phyloP scores from a whole-genome alignment of 1,140 invertebrate species.

The Bombus picipes region DNA sequence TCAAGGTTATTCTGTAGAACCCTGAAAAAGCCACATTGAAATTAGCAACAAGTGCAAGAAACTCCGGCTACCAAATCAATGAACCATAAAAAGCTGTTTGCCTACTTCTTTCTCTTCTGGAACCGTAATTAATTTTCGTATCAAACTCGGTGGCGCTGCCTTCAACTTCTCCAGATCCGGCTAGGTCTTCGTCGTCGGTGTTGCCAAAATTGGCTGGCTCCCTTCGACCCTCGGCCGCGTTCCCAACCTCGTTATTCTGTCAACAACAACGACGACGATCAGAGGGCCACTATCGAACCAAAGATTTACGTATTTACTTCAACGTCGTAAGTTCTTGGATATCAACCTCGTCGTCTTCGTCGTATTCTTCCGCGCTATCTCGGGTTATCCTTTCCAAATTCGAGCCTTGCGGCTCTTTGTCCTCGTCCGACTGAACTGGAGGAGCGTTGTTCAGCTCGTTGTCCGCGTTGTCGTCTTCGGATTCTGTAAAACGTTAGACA shows the following conservation, averaged over 20 bases:
- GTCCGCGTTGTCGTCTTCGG: neutral
- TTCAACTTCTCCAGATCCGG: conserved; percentile 72
- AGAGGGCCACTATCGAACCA: neutral
- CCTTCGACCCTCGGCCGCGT: conserved; percentile 48
- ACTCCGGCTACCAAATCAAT: neutral
- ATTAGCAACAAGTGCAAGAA: neutral
- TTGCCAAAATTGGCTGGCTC: conserved; percentile 46
- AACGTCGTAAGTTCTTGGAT: neutral
- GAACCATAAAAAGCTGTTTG: neutral
- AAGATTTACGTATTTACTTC: too few relatives aligned
- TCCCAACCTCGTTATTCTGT: conserved; percentile 56
- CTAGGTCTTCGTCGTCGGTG: conserved; percentile 75
- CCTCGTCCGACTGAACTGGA: neutral
- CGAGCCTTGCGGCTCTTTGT: neutral
- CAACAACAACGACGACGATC: neutral
- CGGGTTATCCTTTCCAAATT: conserved; percentile 39
- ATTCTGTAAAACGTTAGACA: neutral
- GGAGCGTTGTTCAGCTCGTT: neutral
- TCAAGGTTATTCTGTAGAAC: conserved; percentile 76
- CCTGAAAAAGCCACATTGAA: conserved; percentile 61
- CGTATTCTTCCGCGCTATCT: conserved; percentile 44
- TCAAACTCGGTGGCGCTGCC: conserved; percentile 64
- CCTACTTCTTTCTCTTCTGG: conserved; percentile 60
- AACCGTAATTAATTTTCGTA: neutral
- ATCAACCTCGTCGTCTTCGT: conserved; percentile 45